Percentiles rank a stretch among this genome's conserved stretches.
Evolutionary conservation across 1,140 invertebrate genomes (phyloP).

Genomic region (Drosophila aff.): DNA sequence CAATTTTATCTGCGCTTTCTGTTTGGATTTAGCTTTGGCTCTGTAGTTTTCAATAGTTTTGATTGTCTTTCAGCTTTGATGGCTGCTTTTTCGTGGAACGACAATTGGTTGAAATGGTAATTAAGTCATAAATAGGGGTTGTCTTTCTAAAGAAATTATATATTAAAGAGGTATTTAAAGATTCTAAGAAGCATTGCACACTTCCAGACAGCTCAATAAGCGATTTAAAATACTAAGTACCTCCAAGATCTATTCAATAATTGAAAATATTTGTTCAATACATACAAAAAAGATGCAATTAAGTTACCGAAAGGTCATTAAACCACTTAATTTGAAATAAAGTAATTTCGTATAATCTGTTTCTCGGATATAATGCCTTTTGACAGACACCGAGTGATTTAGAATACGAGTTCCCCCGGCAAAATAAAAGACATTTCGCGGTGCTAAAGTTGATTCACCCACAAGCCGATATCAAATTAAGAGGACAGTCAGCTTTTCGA

Average conservation of each 20-base stretch:
- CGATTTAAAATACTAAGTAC: too few species aligned
- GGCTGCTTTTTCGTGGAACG: background rate
- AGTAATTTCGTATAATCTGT: background rate
- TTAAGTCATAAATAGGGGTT: background rate
- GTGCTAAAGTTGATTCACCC: constrained; percentile 40
- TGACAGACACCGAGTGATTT: constrained; percentile 7
- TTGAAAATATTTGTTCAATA: too few species aligned
- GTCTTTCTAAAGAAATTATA: background rate
- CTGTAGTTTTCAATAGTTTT: constrained; percentile 29
- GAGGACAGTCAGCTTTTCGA: constrained; percentile 16
- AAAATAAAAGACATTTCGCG: constrained; percentile 25
- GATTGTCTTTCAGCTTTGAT: constrained; percentile 32
- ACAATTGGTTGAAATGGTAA: background rate
- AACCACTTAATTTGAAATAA: background rate
- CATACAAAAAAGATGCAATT: background rate
- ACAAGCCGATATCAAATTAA: constrained; percentile 44
- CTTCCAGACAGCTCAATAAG: too few species aligned
- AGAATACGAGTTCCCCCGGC: constrained; percentile 9
- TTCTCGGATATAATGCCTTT: constrained; percentile 8
- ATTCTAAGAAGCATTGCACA: too few species aligned
- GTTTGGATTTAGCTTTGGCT: constrained; percentile 11
- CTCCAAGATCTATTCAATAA: too few species aligned
- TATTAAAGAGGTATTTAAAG: too few species aligned
- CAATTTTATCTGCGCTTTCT: constrained; percentile 23
- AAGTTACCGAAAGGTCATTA: background rate